Evolutionary conservation across 1,140 invertebrate genomes (phyloP).

Genomic region (Oscheius sp.): DNA sequence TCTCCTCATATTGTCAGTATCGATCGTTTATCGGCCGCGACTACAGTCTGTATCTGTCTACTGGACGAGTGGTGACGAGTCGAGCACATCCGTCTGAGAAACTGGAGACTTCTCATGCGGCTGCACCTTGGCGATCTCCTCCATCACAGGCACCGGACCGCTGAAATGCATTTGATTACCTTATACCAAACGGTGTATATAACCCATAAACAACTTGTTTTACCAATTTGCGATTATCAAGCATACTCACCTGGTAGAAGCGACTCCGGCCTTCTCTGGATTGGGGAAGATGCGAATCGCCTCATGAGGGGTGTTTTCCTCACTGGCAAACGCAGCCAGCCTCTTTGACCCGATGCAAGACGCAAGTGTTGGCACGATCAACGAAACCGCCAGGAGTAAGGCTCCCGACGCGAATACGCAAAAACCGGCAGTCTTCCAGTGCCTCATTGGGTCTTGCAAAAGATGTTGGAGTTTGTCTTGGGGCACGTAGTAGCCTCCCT

Average conservation of each 20-base stretch:
- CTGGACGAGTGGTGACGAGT: constrained; percentile 12
- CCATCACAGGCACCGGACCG: constrained; percentile 58
- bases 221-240: background rate
- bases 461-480: constrained; percentile 54
- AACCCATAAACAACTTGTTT: background rate
- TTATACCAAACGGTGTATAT: too few relatives aligned
- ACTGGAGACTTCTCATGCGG: constrained; percentile 41
- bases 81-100: constrained; percentile 14
- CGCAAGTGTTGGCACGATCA: constrained; percentile 55
- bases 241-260: constrained; percentile 3
- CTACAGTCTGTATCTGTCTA: constrained; percentile 5
- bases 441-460: constrained; percentile 55
- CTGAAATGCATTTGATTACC: too few relatives aligned
- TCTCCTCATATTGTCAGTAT: too few relatives aligned
- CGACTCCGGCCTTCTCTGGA: background rate
- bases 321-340: constrained; percentile 51
- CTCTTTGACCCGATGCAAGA: constrained; percentile 45
- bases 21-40: background rate
- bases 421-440: constrained; percentile 56
- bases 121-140: constrained; percentile 56
- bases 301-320: constrained; percentile 59
- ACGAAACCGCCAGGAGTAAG: constrained; percentile 50
- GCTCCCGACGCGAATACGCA: constrained; percentile 56
- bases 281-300: constrained; percentile 51
- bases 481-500: constrained; percentile 58